Percentiles rank a stretch among this genome's conserved stretches.
phyloP scores from a whole-genome alignment of 1,140 invertebrate species.

The Drosophila funebris region DNA sequence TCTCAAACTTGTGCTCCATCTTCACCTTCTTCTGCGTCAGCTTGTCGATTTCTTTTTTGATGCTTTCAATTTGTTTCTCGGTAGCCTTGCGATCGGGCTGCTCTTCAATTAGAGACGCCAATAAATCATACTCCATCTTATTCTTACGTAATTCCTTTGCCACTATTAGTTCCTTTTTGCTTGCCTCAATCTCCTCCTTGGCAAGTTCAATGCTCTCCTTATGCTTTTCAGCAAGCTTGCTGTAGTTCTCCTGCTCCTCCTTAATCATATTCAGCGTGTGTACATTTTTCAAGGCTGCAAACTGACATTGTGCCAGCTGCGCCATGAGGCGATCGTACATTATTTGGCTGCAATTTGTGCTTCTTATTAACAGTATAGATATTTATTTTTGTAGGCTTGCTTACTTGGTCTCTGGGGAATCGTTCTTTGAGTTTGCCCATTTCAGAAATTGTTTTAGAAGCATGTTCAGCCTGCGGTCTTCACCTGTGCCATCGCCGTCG shows the following conservation, averaged over 20 bases:
- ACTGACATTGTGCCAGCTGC: slow-evolving; percentile 94
- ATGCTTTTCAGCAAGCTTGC: slow-evolving; percentile 90
- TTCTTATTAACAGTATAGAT: background rate
- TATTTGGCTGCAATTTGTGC: slow-evolving; percentile 84
- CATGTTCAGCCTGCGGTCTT: slow-evolving; percentile 94
- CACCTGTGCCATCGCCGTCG: slow-evolving; percentile 97
- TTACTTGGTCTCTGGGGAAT: slow-evolving; percentile 89
- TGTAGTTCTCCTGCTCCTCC: slow-evolving; percentile 93
- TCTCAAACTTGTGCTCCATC: slow-evolving; percentile 90
- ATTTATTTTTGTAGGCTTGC: background rate
- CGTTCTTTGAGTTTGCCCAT: slow-evolving; percentile 91
- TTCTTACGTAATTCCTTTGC: slow-evolving; percentile 94
- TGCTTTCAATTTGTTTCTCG: slow-evolving; percentile 88
- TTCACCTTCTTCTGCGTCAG: slow-evolving; percentile 88
- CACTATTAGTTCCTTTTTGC: slow-evolving; percentile 90
- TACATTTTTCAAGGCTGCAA: slow-evolving; percentile 93
- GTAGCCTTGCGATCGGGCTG: slow-evolving; percentile 95
- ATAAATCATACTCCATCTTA: slow-evolving; percentile 95
- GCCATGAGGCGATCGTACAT: slow-evolving; percentile 91
- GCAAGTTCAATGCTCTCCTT: slow-evolving; percentile 90
- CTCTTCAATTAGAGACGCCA: slow-evolving; percentile 94
- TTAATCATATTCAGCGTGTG: slow-evolving; percentile 92
- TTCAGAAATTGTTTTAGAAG: slow-evolving; percentile 94
- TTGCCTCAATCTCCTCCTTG: slow-evolving; percentile 90
- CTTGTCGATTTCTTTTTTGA: slow-evolving; percentile 90